A percentile compares a stretch with the other conserved stretches of the same genome.
Evolutionary conservation across 2,113 vertebrate genomes (phyloP).

Genomic region (Capreolus pygargus): DNA sequence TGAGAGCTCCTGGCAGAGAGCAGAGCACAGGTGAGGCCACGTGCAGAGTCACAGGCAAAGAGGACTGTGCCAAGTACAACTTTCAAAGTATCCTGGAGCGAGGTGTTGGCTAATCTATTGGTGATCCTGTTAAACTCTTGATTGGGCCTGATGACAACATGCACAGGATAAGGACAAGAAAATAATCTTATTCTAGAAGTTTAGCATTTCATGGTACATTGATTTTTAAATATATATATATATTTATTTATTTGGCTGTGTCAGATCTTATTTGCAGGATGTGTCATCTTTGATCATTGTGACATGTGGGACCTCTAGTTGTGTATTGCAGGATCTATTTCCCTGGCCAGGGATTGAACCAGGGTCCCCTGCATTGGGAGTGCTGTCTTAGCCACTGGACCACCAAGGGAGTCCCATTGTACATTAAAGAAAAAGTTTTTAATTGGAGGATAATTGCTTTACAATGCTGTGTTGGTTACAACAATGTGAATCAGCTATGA

Average conservation of each 20-base stretch:
- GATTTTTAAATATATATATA: too few relatives aligned
- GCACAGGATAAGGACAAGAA: constrained; percentile 10
- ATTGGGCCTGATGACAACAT: constrained; percentile 17
- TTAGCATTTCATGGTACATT: background rate
- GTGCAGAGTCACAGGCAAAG: background rate
- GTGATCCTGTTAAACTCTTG: background rate
- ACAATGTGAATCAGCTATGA: background rate
- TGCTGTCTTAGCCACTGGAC: background rate
- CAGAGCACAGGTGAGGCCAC: background rate
- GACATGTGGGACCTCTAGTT: background rate
- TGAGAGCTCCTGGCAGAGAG: background rate
- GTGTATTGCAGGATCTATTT: background rate
- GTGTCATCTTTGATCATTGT: background rate
- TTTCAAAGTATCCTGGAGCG: background rate
- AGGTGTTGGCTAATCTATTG: background rate
- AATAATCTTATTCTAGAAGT: background rate
- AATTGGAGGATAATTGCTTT: background rate
- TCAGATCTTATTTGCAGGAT: background rate
- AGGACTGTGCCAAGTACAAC: accelerated
- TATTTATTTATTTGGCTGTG: background rate
- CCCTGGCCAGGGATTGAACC: background rate
- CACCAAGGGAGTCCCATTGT: background rate
- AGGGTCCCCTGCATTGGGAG: background rate
- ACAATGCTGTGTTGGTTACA: background rate
- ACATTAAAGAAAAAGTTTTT: background rate